A percentile compares a stretch with the other conserved stretches of the same genome.
Conservation (phyloP, 2,797 vertebrate species). For the Moxostoma hubbsi region DNA sequence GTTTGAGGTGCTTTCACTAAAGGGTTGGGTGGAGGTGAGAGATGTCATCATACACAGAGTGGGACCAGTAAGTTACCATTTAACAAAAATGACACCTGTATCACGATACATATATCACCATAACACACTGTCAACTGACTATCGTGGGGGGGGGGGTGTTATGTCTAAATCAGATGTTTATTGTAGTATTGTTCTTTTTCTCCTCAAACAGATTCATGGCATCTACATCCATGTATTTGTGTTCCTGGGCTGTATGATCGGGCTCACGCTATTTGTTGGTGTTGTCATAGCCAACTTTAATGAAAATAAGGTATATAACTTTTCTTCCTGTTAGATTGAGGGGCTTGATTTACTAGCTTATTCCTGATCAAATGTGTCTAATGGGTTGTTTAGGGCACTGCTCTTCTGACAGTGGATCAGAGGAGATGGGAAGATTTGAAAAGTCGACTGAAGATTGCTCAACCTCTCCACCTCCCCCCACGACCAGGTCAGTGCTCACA, state of each 20-base stretch:
- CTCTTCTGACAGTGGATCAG: constrained; percentile 97
- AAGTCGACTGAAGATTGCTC: constrained; percentile 98
- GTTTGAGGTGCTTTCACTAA: constrained; percentile 96
- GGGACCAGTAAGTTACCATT: constrained; percentile 86
- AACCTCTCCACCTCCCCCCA: constrained; percentile 97
- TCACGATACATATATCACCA: too few relatives aligned
- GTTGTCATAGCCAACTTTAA: constrained; percentile 99
- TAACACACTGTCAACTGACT: too few relatives aligned
- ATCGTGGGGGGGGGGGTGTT: too few relatives aligned
- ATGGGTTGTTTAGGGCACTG: constrained; percentile 84
- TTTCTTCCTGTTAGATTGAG: neutral
- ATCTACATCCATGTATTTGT: constrained; percentile 99
- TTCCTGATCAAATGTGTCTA: neutral
- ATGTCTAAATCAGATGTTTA: too few relatives aligned
- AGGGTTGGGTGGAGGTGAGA: constrained; percentile 99
- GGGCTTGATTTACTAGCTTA: neutral
- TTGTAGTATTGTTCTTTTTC: constrained; percentile 6
- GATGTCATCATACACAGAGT: constrained; percentile 98
- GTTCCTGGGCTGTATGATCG: constrained; percentile 99
- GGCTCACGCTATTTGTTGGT: constrained; percentile 96
- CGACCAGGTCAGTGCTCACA: constrained; percentile 83
- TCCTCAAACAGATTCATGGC: constrained; percentile 90
- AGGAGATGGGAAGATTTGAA: constrained; percentile 99
- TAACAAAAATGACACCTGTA: neutral
- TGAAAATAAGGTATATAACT: constrained; percentile 91